Base-by-base conservation (phyloP, 2,888 invertebrate genomes). In the Dryadula phaetusa region DNA sequence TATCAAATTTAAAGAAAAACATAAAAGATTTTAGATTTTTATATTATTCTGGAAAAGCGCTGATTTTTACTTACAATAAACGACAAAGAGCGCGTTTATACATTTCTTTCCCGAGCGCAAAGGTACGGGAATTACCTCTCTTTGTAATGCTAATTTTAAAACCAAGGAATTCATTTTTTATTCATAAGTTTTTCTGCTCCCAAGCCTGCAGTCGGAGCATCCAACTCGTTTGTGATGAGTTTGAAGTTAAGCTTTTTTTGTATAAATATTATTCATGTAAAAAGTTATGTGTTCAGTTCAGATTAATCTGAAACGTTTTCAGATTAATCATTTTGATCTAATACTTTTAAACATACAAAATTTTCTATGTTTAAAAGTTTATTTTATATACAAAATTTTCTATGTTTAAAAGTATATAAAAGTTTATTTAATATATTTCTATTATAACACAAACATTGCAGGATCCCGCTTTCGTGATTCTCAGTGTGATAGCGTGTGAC, bases 121-220 rank as follows among this genome's bases (percentile, higher is more conserved):
- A 89, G 89, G 89, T 90, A 90, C 85, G 88, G 81, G 85, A 91
- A 91, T 91, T 90, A 88, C 90, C 89, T 87, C 87, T 87, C 90
- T 91, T 90, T 91, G 91, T 90, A 83, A 92, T 91, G 91, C 90
- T 90, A 92, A 92, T 92, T 91, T 92, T 87, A 89, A 90, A 90
- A 90, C 91, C 88, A 89, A 89, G 90, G 90, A 88, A 89, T 92
- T 91, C 91, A 91, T 92, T 90, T 90, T 91, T 91, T 92, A 92
- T 92, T 92, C 92, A 91, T 91, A 91, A 91, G 90, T 90, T 91
- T 91, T 91, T 90, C 88, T 88, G 88, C 86, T 88, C 85, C 83
- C 83, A 86, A 89, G 88, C 86, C 83, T 84, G 84, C 89, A 87
- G 88, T 87, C 83, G 79, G 87, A 88, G 88, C 86, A 88, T 87